A percentile compares a stretch with the other conserved stretches of the same genome.
Conservation (phyloP, 2,113 vertebrate genomes). For the Pseudopipra pipra region DNA sequence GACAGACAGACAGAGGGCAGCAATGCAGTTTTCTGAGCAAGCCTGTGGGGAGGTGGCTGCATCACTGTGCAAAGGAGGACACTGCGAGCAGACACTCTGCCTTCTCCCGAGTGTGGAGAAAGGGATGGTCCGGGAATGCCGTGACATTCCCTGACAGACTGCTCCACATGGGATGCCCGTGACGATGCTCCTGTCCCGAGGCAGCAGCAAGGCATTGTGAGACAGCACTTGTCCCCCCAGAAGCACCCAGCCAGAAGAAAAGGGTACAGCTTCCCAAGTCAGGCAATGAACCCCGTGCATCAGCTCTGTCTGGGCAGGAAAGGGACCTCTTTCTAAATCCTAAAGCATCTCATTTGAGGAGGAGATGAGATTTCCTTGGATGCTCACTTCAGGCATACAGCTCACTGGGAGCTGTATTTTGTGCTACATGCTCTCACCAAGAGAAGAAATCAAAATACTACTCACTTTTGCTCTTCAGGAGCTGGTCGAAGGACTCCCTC, state of each 20-base stretch:
- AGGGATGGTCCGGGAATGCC: accelerated
- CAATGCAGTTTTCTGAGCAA: not conserved
- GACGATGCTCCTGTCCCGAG: not conserved
- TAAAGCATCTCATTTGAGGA: not conserved
- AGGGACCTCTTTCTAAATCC: not conserved
- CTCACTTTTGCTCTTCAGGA: constrained; percentile 93
- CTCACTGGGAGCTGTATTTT: not conserved
- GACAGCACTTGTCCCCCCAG: not conserved
- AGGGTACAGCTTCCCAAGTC: not conserved
- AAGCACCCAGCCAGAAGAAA: not conserved
- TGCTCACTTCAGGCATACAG: not conserved
- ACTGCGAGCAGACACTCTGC: accelerated
- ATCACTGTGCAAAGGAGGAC: not conserved
- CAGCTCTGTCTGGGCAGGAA: not conserved
- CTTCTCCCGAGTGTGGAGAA: not conserved
- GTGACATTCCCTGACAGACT: accelerated
- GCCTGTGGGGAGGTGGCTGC: not conserved
- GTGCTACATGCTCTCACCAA: accelerated
- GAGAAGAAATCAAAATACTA: constrained; percentile 6
- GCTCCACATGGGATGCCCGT: not conserved
- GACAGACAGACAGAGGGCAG: constrained; percentile 3
- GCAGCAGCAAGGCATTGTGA: accelerated
- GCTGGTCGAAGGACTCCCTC: constrained; percentile 89
- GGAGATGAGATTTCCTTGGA: not conserved
- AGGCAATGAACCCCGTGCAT: not conserved